Conservation (phyloP, 2,113 vertebrate species). For the Talpa occidentalis region DNA sequence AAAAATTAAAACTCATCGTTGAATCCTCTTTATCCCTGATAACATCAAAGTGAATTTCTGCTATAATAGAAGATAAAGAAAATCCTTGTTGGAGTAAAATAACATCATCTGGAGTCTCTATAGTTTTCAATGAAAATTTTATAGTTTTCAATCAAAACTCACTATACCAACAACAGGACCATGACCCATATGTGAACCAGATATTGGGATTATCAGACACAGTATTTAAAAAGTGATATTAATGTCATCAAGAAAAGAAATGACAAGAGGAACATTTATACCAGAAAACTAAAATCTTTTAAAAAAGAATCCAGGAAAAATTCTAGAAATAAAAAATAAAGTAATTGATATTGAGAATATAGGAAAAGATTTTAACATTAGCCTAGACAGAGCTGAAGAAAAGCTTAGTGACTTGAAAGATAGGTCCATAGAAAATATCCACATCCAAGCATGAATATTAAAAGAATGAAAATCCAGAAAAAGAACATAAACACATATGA, state of each 20-base stretch:
- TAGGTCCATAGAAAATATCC: not conserved
- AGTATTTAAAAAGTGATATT: not conserved
- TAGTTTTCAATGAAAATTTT: not conserved
- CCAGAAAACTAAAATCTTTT: not conserved
- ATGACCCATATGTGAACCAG: not conserved
- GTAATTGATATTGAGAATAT: not conserved
- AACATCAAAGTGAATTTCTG: not conserved
- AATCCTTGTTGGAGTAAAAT: not conserved
- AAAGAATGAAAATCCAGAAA: not conserved
- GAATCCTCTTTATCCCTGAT: not conserved
- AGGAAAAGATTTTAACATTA: not conserved
- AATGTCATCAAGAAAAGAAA: slow-evolving; percentile 26
- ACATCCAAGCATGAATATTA: not conserved
- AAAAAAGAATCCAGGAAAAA: slow-evolving; percentile 8
- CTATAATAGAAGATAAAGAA: not conserved
- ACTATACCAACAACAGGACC: not conserved
- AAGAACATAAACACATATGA: not conserved
- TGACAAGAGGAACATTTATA: not conserved
- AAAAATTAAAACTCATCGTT: not conserved
- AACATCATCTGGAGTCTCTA: not conserved
- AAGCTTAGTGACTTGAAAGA: not conserved
- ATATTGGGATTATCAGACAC: not conserved
- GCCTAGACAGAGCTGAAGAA: not conserved
- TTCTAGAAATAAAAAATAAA: not conserved
- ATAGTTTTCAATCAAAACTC: not conserved